Percentiles rank a stretch among this genome's conserved stretches.
These are phyloP conservation scores for Gracilinanus agilis DNA, from an alignment of 2,113 vertebrate species.

Conservation along the genomic window DNA sequence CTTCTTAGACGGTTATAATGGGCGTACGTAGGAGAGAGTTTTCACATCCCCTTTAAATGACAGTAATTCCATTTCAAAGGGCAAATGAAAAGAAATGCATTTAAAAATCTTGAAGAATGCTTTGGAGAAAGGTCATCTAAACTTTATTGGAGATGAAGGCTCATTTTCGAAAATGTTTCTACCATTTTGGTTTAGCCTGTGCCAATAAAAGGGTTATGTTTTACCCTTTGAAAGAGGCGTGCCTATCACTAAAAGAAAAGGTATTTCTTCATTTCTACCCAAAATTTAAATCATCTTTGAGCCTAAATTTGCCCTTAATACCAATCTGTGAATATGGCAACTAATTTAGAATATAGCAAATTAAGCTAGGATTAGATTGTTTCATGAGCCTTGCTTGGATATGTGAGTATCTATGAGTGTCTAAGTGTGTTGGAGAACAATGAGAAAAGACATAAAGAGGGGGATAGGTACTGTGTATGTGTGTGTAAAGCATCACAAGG, in stretches of 20 bases:
- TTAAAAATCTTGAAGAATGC: constrained; percentile 43
- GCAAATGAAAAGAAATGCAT: constrained; percentile 65
- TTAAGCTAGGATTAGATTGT: not conserved
- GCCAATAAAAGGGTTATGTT: not conserved
- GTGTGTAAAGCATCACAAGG: too few relatives aligned
- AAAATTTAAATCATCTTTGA: not conserved
- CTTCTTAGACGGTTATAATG: constrained; percentile 30
- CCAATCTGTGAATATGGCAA: not conserved
- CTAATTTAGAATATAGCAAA: not conserved
- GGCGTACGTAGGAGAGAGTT: constrained; percentile 36
- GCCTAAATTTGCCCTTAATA: not conserved
- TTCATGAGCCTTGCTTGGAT: not conserved
- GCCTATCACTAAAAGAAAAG: not conserved
- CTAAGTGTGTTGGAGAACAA: too few relatives aligned
- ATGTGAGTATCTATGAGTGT: not conserved
- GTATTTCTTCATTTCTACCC: not conserved
- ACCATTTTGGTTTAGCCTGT: not conserved
- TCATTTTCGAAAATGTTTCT: constrained; percentile 36
- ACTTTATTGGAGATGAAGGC: constrained; percentile 36
- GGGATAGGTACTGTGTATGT: too few relatives aligned
- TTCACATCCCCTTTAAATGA: constrained; percentile 65
- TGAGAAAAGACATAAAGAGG: too few relatives aligned
- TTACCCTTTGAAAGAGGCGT: constrained; percentile 32
- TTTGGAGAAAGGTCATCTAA: constrained; percentile 58
- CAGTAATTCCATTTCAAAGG: constrained; percentile 69